These are phyloP conservation scores for Zoroaster sp. DNA, from an alignment of 53 echinoderm and acorn worm species.

Conservation along the genomic window DNA sequence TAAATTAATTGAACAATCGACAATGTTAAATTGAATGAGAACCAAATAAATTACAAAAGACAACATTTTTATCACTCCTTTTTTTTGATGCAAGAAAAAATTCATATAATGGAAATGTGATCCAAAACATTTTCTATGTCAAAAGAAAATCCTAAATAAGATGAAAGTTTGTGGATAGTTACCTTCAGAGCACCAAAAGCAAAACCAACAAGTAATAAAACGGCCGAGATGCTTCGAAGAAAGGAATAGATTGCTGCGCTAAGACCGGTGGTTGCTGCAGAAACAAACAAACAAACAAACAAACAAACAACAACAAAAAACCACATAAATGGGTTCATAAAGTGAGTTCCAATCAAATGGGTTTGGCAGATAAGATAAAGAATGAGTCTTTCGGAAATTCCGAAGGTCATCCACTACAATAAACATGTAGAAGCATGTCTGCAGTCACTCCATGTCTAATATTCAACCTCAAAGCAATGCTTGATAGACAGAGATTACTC, in stretches of 20 bases:
- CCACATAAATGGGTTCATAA: background rate
- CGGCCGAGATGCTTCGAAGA: constrained; percentile 78
- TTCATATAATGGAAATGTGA: too few species aligned
- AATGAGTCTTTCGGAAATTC: background rate
- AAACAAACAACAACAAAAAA: background rate
- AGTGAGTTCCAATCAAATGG: background rate
- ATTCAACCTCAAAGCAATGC: too few species aligned
- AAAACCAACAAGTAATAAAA: constrained; percentile 91
- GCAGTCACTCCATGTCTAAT: too few species aligned
- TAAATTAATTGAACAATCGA: too few species aligned
- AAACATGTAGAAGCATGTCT: too few species aligned
- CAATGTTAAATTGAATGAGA: too few species aligned
- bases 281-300: constrained; percentile 19
- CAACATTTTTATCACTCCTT: too few species aligned
- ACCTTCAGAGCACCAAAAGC: constrained; percentile 93
- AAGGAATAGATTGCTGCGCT: constrained; percentile 86
- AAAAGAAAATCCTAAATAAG: background rate
- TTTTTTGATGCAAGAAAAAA: too few species aligned
- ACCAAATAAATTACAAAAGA: too few species aligned
- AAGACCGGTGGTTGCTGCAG: constrained; percentile 91
- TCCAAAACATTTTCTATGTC: too few species aligned
- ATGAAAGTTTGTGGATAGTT: background rate
- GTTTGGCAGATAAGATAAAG: background rate
- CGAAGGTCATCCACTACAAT: too few species aligned
- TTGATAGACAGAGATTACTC: too few species aligned